These are phyloP conservation scores for Chaenogobius annularis DNA, from an alignment of 2,113 vertebrate species.

Conservation along the genomic window DNA sequence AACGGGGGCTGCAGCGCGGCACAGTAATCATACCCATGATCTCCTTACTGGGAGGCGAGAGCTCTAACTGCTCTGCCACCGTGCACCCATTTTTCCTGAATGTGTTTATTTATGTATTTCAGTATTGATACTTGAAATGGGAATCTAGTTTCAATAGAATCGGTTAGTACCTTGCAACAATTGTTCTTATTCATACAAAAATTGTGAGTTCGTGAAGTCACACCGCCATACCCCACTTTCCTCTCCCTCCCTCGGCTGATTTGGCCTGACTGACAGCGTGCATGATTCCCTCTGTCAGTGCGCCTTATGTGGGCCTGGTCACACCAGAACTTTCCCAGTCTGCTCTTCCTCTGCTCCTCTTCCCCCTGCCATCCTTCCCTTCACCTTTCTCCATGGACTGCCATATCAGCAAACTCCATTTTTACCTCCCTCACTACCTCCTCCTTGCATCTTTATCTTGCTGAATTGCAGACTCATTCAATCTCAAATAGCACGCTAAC, in stretches of 20 bases:
- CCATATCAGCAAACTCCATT: constrained; percentile 11
- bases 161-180: neutral
- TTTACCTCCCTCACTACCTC: constrained; percentile 6
- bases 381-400: constrained; percentile 28
- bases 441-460: constrained; percentile 15
- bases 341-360: constrained; percentile 32
- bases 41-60: too few species aligned
- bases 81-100: too few species aligned
- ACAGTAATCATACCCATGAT: too few species aligned
- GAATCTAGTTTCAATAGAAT: too few species aligned
- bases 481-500: constrained; percentile 16
- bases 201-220: neutral
- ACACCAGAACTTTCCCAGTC: constrained; percentile 35
- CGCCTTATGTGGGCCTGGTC: constrained; percentile 64
- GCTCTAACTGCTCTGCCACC: too few species aligned
- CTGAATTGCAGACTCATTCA: constrained; percentile 22
- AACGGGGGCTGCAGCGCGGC: too few species aligned
- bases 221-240: neutral
- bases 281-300: constrained; percentile 67
- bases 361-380: constrained; percentile 2
- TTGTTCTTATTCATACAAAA: neutral
- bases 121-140: too few species aligned
- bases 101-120: too few species aligned
- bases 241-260: constrained; percentile 33
- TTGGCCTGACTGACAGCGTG: constrained; percentile 56